These are phyloP conservation scores for Sympetrum striolatum DNA, from an alignment of 2,888 invertebrate genomes.

Conservation along the genomic window DNA sequence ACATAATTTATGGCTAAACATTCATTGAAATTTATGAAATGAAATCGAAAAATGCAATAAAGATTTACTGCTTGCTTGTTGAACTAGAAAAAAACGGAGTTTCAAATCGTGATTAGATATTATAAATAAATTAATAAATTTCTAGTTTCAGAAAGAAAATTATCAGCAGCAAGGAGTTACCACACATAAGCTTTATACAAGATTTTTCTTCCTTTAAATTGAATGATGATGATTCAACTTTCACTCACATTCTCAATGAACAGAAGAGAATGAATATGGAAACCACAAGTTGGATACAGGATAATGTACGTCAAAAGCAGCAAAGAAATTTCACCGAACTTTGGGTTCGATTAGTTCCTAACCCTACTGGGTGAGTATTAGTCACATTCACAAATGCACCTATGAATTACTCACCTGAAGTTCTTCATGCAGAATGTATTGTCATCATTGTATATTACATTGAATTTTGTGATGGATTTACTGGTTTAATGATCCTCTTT, in stretches of 20 bases:
- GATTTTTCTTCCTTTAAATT: background rate
- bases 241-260: conserved; percentile 7
- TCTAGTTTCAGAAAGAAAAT: conserved; percentile 8
- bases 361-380: background rate
- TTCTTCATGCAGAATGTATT: too few relatives aligned
- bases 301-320: background rate
- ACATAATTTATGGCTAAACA: too few relatives aligned
- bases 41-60: too few relatives aligned
- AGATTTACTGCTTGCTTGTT: too few relatives aligned
- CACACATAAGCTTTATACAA: background rate
- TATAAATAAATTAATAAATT: background rate
- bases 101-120: too few relatives aligned
- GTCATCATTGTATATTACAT: too few relatives aligned
- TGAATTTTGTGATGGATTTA: too few relatives aligned
- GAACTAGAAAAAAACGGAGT: too few relatives aligned
- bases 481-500: too few relatives aligned
- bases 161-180: background rate
- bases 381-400: background rate
- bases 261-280: conserved; percentile 24
- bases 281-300: conserved; percentile 4
- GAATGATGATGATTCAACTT: background rate
- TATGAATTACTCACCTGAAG: too few relatives aligned
- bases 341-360: conserved; percentile 14
- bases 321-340: conserved; percentile 6
- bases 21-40: too few relatives aligned